Evolutionary conservation across 92 coral and sea anemone genomes (phyloP), one percentile per base, ranked within the genome.

Genomic region (Blastomussa wellsi): DNA sequence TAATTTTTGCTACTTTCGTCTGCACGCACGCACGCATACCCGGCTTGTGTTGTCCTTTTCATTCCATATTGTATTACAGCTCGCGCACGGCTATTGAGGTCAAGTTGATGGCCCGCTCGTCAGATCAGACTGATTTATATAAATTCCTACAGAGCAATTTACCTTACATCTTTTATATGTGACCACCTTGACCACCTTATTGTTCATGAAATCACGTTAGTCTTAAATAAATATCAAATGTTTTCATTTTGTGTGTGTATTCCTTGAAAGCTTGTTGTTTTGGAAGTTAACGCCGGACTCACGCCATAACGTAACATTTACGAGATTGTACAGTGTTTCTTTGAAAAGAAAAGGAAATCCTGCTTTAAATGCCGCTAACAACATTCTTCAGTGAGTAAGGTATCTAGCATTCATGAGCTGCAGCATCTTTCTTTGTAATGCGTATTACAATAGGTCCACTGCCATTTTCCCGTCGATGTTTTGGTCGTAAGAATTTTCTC

Each of bases 401-500:
- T 16, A 35, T 52, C 35, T 14, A 22, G 28, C 12, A 22, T 52
- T 53, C 68, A 36, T 17, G 33, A 20, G n/a, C 37, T 55, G 11
- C 20, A 26, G 22, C 37, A 20, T 36, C 15, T 77, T 77, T 77
- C 24, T 20, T n/a, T 33, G 35, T 35, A 49, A 81, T 48, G 11
- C 11, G 16, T 24, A 71, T 24, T 35, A 38, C 75, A 70, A 70
- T 28, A 70, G 19, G 75, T 17, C 24, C 24, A 35, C 41, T 35
- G 22, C 4, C 26, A 10, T 8, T 33, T 70, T 15, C 2, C 8
- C 0, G 20, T 48, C 2, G 16, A 52, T 51, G 29, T 36, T 38
- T 47, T 31, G 39, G 73, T 60, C 73, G n/a, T 15, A 71, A 52
- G 72, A 83, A 74, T 83, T 83, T 83, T 29, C 74, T 37, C 9